Conservation (phyloP, 2,113 vertebrate genomes). For the Holacanthus passer region DNA sequence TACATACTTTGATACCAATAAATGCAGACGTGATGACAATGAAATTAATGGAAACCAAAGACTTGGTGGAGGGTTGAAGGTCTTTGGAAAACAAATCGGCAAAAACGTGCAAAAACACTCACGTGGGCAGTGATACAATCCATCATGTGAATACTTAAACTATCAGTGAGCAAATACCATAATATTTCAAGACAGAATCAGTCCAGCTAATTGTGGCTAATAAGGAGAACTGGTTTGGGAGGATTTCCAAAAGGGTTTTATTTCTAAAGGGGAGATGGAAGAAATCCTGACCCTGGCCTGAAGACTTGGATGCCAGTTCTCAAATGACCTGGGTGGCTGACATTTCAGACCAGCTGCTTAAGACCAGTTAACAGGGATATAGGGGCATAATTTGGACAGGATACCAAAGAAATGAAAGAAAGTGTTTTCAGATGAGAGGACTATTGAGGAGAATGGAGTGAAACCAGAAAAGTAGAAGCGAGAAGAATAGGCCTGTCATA, state of each 20-base stretch:
- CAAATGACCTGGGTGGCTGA: slow-evolving; percentile 38
- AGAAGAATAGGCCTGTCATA: neutral
- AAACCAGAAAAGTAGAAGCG: neutral
- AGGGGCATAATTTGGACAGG: neutral
- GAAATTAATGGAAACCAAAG: no score
- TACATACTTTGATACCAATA: no score
- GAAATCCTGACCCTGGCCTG: neutral
- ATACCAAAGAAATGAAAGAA: neutral
- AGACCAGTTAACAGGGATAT: neutral
- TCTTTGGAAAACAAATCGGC: no score
- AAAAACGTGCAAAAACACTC: no score
- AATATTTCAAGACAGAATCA: neutral
- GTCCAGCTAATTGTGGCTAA: neutral
- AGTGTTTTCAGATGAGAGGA: neutral
- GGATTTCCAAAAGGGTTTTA: neutral
- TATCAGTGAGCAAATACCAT: neutral
- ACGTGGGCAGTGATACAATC: neutral
- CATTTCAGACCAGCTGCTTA: slow-evolving; percentile 44
- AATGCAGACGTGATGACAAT: no score
- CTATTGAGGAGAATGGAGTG: neutral
- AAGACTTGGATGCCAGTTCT: slow-evolving; percentile 11
- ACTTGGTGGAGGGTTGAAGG: no score
- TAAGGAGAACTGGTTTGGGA: neutral
- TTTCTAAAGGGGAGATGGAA: neutral
- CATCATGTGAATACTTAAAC: neutral